Base-by-base conservation (phyloP, 1,140 invertebrate species). In the Leptopilina boulardi region DNA sequence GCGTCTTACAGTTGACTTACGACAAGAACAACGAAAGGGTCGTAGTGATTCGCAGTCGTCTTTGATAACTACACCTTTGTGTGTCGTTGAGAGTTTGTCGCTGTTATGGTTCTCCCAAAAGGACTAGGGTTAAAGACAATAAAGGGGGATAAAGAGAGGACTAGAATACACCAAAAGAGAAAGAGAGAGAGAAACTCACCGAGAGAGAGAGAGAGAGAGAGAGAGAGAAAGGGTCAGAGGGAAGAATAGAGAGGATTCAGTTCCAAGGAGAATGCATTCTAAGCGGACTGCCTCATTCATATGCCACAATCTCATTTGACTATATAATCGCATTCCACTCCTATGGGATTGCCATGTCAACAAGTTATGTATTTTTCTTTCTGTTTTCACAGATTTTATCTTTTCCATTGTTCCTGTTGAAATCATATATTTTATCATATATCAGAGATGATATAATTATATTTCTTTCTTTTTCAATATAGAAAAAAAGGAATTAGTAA, bases 261-360 rank as follows among this genome's bases (percentile, higher is more conserved):
- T 34, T 54, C 21, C 26, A 26, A 73, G 54, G 30, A 18, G 54
- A 26, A 34, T 30, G 23, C 59, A 71, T 73, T 71, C 71, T 78
- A 54, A 80, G 83, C 83, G 85, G 77, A 78, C 78, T 82, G 83
- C 81, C 82, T 91, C 89, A 91, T 91, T 88, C 90, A 91, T 91
- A 91, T 91, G 89, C 88, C 89, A 91, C 88, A 90, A 90, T 91
- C 89, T 90, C 90, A 91, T 91, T 91, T 91, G 90, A 91, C 90
- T 91, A 85, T 88, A 87, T 91, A 91, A 91, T 91, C 87, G 87
- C 84, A 87, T 89, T 87, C 81, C 77, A 84, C 81, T 84, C 88
- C 84, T 78, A 73, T 79, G 89, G 88, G 87, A 89, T 88, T 82
- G 82, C 85, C 85, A 84, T 90, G 89, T 91, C 89, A 91, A 91